These are phyloP conservation scores for Phlogophora meticulosa DNA, from an alignment of 2,888 invertebrate genomes.

Conservation along the genomic window DNA sequence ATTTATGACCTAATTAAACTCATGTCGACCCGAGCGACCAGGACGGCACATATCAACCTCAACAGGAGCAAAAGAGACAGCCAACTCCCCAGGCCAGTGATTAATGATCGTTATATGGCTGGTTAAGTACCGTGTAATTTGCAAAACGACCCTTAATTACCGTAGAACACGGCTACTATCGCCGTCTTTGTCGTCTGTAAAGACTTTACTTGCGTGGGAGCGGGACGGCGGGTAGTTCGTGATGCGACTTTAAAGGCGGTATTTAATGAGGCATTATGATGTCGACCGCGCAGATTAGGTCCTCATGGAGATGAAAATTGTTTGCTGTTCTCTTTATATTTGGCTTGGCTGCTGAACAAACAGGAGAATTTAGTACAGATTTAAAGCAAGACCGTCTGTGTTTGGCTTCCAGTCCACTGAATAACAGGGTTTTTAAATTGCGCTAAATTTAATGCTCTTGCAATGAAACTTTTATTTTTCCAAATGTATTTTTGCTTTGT, in stretches of 20 bases:
- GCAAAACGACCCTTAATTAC: slow-evolving; percentile 94
- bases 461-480: slow-evolving; percentile 24
- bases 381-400: slow-evolving; percentile 64
- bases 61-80: slow-evolving; percentile 75
- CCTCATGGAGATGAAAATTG: slow-evolving; percentile 85
- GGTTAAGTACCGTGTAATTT: slow-evolving; percentile 95
- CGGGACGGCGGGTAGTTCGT: slow-evolving; percentile 76
- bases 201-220: slow-evolving; percentile 69
- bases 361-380: slow-evolving; percentile 76
- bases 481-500: slow-evolving; percentile 9
- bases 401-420: slow-evolving; percentile 63
- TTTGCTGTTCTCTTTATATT: slow-evolving; percentile 89
- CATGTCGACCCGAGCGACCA: slow-evolving; percentile 80
- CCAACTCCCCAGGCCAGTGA: slow-evolving; percentile 86
- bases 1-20: slow-evolving; percentile 91
- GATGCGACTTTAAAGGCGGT: slow-evolving; percentile 86
- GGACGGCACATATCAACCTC: slow-evolving; percentile 66
- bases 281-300: slow-evolving; percentile 89
- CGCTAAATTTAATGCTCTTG: slow-evolving; percentile 34
- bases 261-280: slow-evolving; percentile 91
- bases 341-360: slow-evolving; percentile 81
- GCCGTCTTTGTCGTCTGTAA: slow-evolving; percentile 80
- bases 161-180: slow-evolving; percentile 88
- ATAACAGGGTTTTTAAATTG: slow-evolving; percentile 59
- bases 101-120: slow-evolving; percentile 93